Base-by-base conservation (phyloP, 2,113 vertebrate genomes). In the Cyprinus carpio region DNA sequence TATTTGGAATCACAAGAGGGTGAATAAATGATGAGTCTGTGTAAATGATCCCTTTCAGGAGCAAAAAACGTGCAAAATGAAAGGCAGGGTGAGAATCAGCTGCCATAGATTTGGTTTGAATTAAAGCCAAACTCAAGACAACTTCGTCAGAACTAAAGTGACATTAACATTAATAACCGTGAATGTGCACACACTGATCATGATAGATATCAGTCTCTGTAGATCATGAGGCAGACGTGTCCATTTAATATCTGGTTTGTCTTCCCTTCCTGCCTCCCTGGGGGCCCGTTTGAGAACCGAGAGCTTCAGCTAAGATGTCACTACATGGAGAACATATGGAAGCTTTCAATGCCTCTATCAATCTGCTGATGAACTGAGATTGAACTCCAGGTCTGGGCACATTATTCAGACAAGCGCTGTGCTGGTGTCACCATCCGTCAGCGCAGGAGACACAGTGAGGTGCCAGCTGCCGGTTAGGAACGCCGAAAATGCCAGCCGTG, bases 281-380 rank as follows among this genome's bases (percentile, higher is more conserved):
- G 49, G 18, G 62, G 79, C 60, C 58, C 31, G 16, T 84, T 51
- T 71, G 71, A 40, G 34, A 43, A 31, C 34, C 1, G 10, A 15
- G 18, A 86, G 69, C 51, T 86, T 37, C 34, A 78, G 82, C 82
- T 78, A 72, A 67, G 29, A 37, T 34, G 10, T 71, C 71, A 69
- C 71, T 86, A 82, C 81, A 86, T 6, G 16, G 20, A 77, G 75
- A 49, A 88, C 78, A 74, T 87, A 60, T 54, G 82, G 78, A 87
- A 84, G 75, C 71, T 29, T 74, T 90, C 87, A 87, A 75, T 29
- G 27, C 75, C 85, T 84, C 46, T 34, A 86, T 87, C 40, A 7
- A 82, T 79, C 56, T 49, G 84, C 85, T 78, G 87, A 90, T 87
- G 82, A 90, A 89, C 88, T 77, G 67, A 77, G 85, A 89, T 40